These are phyloP conservation scores for Cyphomyrmex costatus DNA, from an alignment of 1,140 invertebrate genomes.

Conservation along the genomic window DNA sequence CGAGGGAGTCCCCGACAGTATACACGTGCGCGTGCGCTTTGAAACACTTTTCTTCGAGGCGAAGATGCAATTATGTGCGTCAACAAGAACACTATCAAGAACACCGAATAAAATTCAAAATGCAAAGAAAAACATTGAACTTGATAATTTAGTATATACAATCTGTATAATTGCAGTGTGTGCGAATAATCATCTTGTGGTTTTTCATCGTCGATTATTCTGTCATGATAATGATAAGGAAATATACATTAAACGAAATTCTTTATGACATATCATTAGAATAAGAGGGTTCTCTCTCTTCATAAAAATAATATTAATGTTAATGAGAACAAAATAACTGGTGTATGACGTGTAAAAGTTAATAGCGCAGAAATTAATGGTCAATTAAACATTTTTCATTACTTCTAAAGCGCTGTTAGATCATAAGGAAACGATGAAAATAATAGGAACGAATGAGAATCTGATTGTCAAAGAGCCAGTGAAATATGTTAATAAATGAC, in stretches of 20 bases:
- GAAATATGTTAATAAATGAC: conserved; percentile 31
- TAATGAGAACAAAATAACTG: neutral
- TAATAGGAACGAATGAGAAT: conserved; percentile 1
- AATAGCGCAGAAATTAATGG: conserved; percentile 11
- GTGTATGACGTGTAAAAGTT: neutral
- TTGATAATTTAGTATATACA: neutral
- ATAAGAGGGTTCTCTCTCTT: neutral
- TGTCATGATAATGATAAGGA: neutral
- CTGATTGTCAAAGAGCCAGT: conserved; percentile 30
- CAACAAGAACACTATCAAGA: neutral
- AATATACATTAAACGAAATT: neutral
- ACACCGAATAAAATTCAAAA: neutral
- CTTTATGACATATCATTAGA: neutral
- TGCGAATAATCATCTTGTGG: neutral
- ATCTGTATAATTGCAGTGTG: neutral
- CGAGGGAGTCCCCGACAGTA: conserved; percentile 47
- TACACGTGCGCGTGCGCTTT: neutral
- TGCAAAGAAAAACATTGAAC: neutral
- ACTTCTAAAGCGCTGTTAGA: neutral
- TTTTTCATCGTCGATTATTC: neutral
- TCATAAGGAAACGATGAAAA: conserved; percentile 18
- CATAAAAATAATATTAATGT: neutral
- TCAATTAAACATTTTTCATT: conserved; percentile 11
- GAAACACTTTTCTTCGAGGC: neutral
- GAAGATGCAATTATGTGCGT: neutral